Percentiles rank a stretch among this genome's conserved stretches.
Evolutionary conservation across 2,113 vertebrate genomes (phyloP).

Genomic region (Caretta caretta): DNA sequence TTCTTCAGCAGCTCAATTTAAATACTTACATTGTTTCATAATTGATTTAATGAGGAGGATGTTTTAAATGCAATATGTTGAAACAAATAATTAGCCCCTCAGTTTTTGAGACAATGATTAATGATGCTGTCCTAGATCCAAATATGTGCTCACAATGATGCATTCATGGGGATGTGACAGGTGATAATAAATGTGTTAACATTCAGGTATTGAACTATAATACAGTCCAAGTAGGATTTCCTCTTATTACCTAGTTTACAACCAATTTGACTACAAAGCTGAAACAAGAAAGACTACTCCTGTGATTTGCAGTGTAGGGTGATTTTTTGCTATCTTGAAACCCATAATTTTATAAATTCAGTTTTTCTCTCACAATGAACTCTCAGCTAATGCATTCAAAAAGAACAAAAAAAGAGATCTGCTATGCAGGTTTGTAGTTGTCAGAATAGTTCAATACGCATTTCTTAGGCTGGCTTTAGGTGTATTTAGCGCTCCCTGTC

Average conservation of each 20-base stretch:
- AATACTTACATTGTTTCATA: slow-evolving; percentile 51
- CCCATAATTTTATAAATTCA: slow-evolving; percentile 46
- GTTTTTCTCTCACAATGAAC: slow-evolving; percentile 6
- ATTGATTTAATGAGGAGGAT: slow-evolving; percentile 65
- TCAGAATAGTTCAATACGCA: background rate
- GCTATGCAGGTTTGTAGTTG: slow-evolving; percentile 17
- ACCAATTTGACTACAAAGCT: slow-evolving; percentile 45
- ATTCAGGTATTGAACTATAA: slow-evolving; percentile 49
- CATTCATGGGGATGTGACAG: slow-evolving; percentile 70
- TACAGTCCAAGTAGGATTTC: slow-evolving; percentile 62
- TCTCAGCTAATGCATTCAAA: slow-evolving; percentile 10
- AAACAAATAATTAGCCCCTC: slow-evolving; percentile 68
- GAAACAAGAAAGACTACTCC: background rate
- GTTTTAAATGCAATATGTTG: slow-evolving; percentile 64
- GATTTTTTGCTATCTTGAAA: slow-evolving; percentile 42
- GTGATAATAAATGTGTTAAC: slow-evolving; percentile 73
- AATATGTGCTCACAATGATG: slow-evolving; percentile 64
- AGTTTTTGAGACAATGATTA: slow-evolving; percentile 45
- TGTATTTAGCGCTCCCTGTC: background rate
- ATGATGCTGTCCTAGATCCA: slow-evolving; percentile 61
- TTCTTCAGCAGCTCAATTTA: slow-evolving; percentile 45
- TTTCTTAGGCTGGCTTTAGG: slow-evolving; percentile 13
- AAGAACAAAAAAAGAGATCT: slow-evolving; percentile 20
- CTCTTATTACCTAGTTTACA: slow-evolving; percentile 54
- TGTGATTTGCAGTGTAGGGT: slow-evolving; percentile 16